Evolutionary conservation across 2,888 invertebrate genomes (phyloP), one percentile per base, ranked within the genome.

Genomic region (Philereme vetulata): DNA sequence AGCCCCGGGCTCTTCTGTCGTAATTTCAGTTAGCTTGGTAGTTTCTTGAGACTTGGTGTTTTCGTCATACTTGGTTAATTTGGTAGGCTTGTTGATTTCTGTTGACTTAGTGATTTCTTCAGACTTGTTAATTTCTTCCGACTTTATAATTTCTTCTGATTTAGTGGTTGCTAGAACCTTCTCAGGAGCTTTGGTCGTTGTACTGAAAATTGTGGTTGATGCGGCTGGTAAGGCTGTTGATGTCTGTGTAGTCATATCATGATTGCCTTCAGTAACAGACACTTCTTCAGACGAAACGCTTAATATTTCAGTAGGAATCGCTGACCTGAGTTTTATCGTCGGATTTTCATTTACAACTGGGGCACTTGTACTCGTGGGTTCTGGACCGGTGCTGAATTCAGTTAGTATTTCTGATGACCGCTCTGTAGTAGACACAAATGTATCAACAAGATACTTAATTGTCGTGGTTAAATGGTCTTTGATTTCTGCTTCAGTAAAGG

Each of bases 271-370:
- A 47, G 50, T 58, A 43, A 36, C 47, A 38, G 56, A 51, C 3
- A 4, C 46, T 51, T 61, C 70, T 40, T 78, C 71, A 40, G 89
- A 81, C 5, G 86, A 80, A 1, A 76, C 67, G 56, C 79, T 83
- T 3, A 89, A 64, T 57, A 87, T 81, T 73, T 88, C 87, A 43
- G 86, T 87, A 0, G 90, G 84, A 56, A 91, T 86, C 8, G 84
- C 88, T 9, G 90, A 88, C 60, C 90, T 80, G 43, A 90, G 74
- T 65, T 90, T 88, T 5, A 88, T 68, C 76, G 85, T 84, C 0
- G 86, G 78, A 60, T 75, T 86, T 66, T 84, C 84, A 72, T 83
- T 85, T 2, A 73, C 49, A 40, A 47, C 67, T 5, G 78, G 60
- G 4, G 67, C 65, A 51, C 74, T 72, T 8, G 78, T 79, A 35